Conservation (phyloP, 2,113 vertebrate genomes). For the Nymphicus hollandicus region DNA sequence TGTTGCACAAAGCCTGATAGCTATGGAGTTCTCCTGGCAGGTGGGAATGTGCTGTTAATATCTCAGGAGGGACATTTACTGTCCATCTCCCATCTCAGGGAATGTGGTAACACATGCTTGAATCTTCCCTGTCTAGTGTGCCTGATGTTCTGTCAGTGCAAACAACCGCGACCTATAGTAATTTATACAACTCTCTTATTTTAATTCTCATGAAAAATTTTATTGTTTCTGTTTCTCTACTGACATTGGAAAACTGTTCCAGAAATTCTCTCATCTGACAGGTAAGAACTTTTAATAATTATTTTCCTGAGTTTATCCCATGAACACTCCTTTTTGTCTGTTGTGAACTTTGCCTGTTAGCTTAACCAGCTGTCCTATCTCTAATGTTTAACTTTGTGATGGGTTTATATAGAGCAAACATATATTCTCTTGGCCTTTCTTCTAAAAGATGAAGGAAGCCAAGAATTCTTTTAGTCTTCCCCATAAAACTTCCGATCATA, state of each 20-base stretch:
- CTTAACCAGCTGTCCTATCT: neutral
- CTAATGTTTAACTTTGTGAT: neutral
- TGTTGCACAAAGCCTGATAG: fast-evolving
- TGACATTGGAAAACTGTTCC: neutral
- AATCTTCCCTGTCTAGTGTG: neutral
- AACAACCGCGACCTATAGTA: neutral
- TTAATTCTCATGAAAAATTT: neutral
- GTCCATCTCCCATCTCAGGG: neutral
- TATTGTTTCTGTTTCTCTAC: neutral
- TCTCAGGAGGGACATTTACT: neutral
- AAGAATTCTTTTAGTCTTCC: neutral
- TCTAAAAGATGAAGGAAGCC: neutral
- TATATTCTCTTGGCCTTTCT: neutral
- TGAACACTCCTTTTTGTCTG: neutral
- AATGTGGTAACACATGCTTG: neutral
- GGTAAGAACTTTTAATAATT: neutral
- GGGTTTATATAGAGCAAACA: neutral
- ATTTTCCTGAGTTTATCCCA: neutral
- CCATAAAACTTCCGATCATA: neutral
- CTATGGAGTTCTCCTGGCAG: neutral
- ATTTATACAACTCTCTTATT: neutral
- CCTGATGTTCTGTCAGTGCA: neutral
- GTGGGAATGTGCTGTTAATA: neutral
- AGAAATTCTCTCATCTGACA: neutral
- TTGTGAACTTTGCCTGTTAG: neutral